Evolutionary conservation across 1,140 invertebrate species (phyloP).

Genomic region (Saccostrea cuccullata): DNA sequence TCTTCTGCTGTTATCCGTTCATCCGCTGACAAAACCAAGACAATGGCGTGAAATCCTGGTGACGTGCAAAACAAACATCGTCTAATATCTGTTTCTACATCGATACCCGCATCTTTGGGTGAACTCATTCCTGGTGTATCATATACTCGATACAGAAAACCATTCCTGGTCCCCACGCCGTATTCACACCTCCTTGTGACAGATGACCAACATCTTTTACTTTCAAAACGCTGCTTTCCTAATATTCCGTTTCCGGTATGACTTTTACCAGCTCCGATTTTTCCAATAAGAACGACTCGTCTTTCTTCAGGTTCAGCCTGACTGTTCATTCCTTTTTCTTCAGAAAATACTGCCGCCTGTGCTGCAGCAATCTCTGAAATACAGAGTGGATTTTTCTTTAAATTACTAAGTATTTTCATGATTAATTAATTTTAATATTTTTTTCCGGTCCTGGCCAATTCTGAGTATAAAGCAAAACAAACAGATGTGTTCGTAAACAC

Average conservation of each 20-base stretch:
- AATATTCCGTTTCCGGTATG: conserved; percentile 12
- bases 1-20: not conserved
- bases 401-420: no score
- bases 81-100: not conserved
- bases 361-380: not conserved
- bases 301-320: not conserved
- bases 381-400: no score
- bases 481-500: no score
- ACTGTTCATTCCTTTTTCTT: not conserved
- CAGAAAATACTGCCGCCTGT: not conserved
- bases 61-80: conserved; percentile 22
- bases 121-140: conserved; percentile 6
- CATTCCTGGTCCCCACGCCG: not conserved
- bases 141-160: conserved; percentile 1
- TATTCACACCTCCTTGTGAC: conserved; percentile 7
- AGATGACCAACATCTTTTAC: not conserved
- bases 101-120: not conserved
- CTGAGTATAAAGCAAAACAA: no score
- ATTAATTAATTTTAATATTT: no score
- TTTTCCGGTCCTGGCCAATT: no score
- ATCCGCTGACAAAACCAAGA: not conserved
- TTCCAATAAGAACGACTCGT: not conserved
- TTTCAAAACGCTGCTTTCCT: not conserved
- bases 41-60: conserved; percentile 9
- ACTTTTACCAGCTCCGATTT: conserved; percentile 14